A percentile compares a stretch with the other conserved stretches of the same genome.
Evolutionary conservation across 1,140 invertebrate genomes (phyloP).

Genomic region (Matsumurasca onukii): DNA sequence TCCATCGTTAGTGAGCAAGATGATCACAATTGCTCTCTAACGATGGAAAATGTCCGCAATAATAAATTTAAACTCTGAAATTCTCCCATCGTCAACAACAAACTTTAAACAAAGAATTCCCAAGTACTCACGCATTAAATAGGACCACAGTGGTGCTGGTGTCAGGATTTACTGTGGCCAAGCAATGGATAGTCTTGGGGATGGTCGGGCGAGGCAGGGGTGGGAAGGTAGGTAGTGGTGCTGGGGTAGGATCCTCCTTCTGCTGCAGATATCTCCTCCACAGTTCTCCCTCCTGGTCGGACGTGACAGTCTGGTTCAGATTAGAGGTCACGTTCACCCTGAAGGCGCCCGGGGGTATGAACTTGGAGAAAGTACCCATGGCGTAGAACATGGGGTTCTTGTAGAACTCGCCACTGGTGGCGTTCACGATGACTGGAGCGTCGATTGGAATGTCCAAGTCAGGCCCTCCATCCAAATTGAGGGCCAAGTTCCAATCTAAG

Average conservation of each 20-base stretch:
- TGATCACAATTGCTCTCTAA: too few species aligned
- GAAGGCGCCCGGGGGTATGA: conserved; percentile 64
- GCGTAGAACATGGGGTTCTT: conserved; percentile 90
- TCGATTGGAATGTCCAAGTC: conserved; percentile 76
- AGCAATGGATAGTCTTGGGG: not conserved
- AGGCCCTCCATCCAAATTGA: conserved; percentile 76
- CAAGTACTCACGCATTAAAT: not conserved
- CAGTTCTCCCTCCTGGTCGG: not conserved
- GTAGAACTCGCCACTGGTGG: conserved; percentile 68
- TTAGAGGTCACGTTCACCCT: conserved; percentile 46
- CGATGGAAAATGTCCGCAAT: too few species aligned
- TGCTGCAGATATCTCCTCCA: not conserved
- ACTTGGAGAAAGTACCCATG: conserved; percentile 85
- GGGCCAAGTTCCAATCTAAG: conserved; percentile 88
- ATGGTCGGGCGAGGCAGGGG: not conserved
- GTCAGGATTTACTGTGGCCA: not conserved
- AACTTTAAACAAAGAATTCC: too few species aligned
- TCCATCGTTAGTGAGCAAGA: too few species aligned
- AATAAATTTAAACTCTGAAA: too few species aligned
- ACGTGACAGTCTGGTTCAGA: not conserved
- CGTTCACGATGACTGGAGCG: conserved; percentile 73
- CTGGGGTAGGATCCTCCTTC: not conserved
- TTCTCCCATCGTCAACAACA: too few species aligned
- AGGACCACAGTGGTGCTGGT: not conserved
- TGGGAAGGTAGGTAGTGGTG: not conserved